phyloP scores from a whole-genome alignment of 2,888 invertebrate genomes.

The Pollenia labialis region DNA sequence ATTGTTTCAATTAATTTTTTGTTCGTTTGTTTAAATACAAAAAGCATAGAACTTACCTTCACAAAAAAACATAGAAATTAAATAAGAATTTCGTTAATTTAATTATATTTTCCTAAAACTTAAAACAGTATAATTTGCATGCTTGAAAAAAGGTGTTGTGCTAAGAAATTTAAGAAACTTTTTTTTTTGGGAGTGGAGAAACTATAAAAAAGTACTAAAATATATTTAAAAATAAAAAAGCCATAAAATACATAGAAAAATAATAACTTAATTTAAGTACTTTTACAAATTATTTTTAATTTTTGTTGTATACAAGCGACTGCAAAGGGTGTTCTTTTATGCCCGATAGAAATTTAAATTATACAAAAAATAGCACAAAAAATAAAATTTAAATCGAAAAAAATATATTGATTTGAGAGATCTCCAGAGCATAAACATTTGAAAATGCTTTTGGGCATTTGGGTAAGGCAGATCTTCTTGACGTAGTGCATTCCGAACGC shows the following conservation, averaged over 20 bases:
- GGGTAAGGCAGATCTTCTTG: too few relatives aligned
- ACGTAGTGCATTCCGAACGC: too few relatives aligned
- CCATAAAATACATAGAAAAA: neutral
- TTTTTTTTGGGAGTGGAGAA: neutral
- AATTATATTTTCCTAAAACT: neutral
- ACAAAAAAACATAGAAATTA: neutral
- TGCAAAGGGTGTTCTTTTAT: too few relatives aligned
- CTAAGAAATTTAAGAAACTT: conserved; percentile 20
- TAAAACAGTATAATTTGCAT: conserved; percentile 36
- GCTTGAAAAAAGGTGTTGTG: conserved; percentile 44
- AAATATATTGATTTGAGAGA: too few relatives aligned
- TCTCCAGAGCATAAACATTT: too few relatives aligned
- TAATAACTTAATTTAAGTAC: too few relatives aligned
- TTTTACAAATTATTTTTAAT: too few relatives aligned
- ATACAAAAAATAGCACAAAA: too few relatives aligned
- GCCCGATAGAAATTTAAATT: too few relatives aligned
- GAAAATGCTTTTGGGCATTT: too few relatives aligned
- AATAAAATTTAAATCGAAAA: too few relatives aligned
- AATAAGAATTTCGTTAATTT: neutral
- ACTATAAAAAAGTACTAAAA: neutral
- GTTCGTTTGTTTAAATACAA: conserved; percentile 2
- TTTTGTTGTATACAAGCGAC: too few relatives aligned
- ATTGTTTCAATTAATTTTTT: neutral
- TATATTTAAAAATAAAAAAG: neutral
- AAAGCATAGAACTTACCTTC: conserved; percentile 34